Conservation (phyloP, 2,113 vertebrate genomes). For the Chloroceryle aenea region DNA sequence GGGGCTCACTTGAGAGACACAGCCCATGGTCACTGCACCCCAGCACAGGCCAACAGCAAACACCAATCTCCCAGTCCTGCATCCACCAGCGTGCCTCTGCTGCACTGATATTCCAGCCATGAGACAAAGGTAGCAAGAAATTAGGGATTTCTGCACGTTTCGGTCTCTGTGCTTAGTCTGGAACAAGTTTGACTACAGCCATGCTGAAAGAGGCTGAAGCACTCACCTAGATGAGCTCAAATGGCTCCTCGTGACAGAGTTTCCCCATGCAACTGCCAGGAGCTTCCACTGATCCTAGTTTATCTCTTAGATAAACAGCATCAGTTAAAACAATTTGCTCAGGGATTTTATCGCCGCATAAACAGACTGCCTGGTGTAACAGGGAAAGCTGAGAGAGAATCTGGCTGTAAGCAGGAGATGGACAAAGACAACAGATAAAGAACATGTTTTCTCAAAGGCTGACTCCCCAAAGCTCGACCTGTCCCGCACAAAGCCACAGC, state of each 20-base stretch:
- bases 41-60: not conserved
- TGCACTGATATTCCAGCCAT: not conserved
- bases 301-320: slow-evolving; percentile 57
- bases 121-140: not conserved
- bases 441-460: not conserved
- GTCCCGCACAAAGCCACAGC: not conserved
- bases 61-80: not conserved
- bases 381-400: not conserved
- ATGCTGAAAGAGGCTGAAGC: not conserved
- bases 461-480: not conserved
- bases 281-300: slow-evolving; percentile 37
- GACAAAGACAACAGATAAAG: not conserved
- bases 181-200: not conserved
- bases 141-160: not conserved
- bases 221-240: not conserved
- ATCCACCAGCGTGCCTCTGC: not conserved
- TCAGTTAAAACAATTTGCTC: slow-evolving; percentile 43
- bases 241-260: not conserved
- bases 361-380: not conserved
- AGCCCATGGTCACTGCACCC: fast-evolving
- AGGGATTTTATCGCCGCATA: slow-evolving; percentile 29
- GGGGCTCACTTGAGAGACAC: too few species aligned
- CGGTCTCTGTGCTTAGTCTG: not conserved
- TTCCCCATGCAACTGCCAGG: not conserved
- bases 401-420: not conserved